phyloP scores from a whole-genome alignment of 2,888 invertebrate species.

The Hirtodrosophila alboralis region DNA sequence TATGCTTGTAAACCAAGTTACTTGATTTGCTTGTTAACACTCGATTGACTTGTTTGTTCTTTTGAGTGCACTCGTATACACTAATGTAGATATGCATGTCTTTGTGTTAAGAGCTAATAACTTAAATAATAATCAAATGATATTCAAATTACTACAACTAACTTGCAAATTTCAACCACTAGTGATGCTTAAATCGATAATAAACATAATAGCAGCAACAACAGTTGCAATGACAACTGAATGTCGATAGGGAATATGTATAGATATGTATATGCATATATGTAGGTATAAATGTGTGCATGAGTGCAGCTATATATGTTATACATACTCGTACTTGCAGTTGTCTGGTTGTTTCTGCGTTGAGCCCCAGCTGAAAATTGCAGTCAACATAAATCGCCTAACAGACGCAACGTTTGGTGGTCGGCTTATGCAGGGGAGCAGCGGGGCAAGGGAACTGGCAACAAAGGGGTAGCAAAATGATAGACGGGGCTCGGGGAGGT shows the following conservation, averaged over 20 bases:
- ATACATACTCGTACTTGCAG: not conserved
- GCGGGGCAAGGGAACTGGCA: not conserved
- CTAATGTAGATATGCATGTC: not conserved
- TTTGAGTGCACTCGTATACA: too few species aligned
- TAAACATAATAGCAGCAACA: constrained; percentile 27
- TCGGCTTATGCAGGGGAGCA: constrained; percentile 21
- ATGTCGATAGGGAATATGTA: constrained; percentile 1
- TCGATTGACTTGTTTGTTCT: too few species aligned
- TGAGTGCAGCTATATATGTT: not conserved
- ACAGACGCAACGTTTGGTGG: constrained; percentile 20
- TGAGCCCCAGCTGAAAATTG: constrained; percentile 54
- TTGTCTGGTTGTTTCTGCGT: constrained; percentile 1
- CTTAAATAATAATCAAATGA: constrained; percentile 39
- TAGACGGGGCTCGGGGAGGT: not conserved
- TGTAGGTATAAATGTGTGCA: not conserved
- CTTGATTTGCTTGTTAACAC: too few species aligned
- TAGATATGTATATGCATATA: not conserved
- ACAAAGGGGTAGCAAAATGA: too few species aligned
- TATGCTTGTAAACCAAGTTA: too few species aligned
- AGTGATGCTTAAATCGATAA: constrained; percentile 46
- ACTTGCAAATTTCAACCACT: constrained; percentile 9
- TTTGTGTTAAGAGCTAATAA: not conserved
- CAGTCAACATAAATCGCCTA: constrained; percentile 61
- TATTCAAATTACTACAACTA: constrained; percentile 46
- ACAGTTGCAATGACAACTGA: constrained; percentile 32